phyloP scores from a whole-genome alignment of 1,140 invertebrate species.

The Drosophila mojavensis region DNA sequence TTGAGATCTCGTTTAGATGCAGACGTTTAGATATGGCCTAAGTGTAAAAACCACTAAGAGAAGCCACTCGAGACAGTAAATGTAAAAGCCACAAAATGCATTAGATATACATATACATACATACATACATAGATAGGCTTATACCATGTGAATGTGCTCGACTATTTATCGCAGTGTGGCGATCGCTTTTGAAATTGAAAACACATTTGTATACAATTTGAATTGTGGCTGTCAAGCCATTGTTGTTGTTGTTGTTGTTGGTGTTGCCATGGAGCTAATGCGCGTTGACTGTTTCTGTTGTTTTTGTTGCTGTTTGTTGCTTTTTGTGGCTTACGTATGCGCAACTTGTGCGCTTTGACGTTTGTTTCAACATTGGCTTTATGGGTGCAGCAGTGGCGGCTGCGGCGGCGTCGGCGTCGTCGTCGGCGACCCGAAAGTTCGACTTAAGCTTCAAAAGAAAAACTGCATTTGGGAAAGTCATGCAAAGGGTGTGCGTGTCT shows the following conservation, averaged over 20 bases:
- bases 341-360: slow-evolving; percentile 33
- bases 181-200: slow-evolving; percentile 55
- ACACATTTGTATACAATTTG: slow-evolving; percentile 61
- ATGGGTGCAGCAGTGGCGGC: slow-evolving; percentile 47
- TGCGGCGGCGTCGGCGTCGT: slow-evolving; percentile 24
- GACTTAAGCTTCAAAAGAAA: slow-evolving; percentile 17
- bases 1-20: slow-evolving; percentile 7
- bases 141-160: slow-evolving; percentile 23
- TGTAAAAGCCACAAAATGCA: slow-evolving; percentile 35
- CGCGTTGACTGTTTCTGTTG: slow-evolving; percentile 26
- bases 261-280: slow-evolving; percentile 37
- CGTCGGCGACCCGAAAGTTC: slow-evolving; percentile 21
- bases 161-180: slow-evolving; percentile 52
- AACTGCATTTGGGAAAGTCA: slow-evolving; percentile 46
- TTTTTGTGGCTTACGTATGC: slow-evolving; percentile 40
- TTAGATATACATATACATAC: slow-evolving; percentile 28
- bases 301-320: slow-evolving; percentile 1
- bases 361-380: slow-evolving; percentile 48
- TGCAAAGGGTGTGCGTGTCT: neutral
- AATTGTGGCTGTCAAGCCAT: slow-evolving; percentile 47
- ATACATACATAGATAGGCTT: neutral
- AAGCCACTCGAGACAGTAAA: slow-evolving; percentile 11
- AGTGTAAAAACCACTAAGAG: slow-evolving; percentile 34
- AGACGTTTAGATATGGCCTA: slow-evolving; percentile 14
- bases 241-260: slow-evolving; percentile 24